These are phyloP conservation scores for Oplegnathus fasciatus DNA, from an alignment of 2,113 vertebrate species.

Conservation along the genomic window DNA sequence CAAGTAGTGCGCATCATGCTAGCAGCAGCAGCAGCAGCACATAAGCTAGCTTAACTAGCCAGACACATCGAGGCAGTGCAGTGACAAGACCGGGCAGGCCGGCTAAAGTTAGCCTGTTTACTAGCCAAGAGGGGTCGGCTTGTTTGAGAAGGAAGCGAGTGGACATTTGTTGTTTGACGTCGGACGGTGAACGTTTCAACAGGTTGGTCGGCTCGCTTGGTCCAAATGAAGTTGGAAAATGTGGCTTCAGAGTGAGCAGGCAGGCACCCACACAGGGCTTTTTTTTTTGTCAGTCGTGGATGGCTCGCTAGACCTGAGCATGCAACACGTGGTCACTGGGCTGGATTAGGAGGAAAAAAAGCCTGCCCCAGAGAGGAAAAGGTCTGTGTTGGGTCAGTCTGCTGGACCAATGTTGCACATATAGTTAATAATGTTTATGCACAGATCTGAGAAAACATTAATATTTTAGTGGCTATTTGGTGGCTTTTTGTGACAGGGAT, in stretches of 20 bases:
- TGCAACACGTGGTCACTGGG: slow-evolving; percentile 81
- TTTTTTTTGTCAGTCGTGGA: slow-evolving; percentile 45
- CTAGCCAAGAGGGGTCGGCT: background rate
- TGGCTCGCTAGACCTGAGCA: slow-evolving; percentile 46
- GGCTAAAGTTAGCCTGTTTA: slow-evolving; percentile 59
- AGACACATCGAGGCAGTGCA: slow-evolving; percentile 5
- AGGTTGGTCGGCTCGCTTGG: background rate
- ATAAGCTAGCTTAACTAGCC: slow-evolving; percentile 61
- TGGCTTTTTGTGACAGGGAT: background rate
- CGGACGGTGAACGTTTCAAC: background rate
- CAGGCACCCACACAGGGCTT: background rate
- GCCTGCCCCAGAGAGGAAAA: background rate
- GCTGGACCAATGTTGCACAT: background rate
- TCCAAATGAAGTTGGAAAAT: background rate
- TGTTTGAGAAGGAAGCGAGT: background rate
- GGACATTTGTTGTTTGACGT: background rate
- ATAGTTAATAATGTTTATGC: too few relatives aligned
- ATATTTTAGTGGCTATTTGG: background rate
- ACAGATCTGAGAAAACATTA: background rate
- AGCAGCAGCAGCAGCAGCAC: slow-evolving; percentile 57
- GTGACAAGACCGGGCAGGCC: slow-evolving; percentile 45
- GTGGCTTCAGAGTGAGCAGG: background rate
- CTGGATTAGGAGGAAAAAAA: slow-evolving; percentile 29
- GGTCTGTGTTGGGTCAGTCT: background rate
- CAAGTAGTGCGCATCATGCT: slow-evolving; percentile 67